These are phyloP conservation scores for Andrena haemorrhoa DNA, from an alignment of 2,888 invertebrate genomes.

Conservation along the genomic window DNA sequence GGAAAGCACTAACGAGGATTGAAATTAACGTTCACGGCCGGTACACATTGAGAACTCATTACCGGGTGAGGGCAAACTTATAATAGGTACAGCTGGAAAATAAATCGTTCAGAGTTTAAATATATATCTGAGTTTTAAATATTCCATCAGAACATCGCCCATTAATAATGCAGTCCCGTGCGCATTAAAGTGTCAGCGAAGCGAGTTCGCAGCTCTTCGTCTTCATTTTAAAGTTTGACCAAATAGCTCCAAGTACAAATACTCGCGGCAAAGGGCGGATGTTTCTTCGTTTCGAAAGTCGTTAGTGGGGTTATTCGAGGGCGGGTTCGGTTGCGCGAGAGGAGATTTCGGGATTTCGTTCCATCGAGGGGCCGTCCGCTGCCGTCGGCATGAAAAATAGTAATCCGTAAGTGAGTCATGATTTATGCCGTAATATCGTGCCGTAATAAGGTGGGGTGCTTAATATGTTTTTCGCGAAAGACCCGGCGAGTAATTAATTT, in stretches of 20 bases:
- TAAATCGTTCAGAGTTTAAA: too few relatives aligned
- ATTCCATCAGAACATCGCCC: too few relatives aligned
- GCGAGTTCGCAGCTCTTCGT: too few relatives aligned
- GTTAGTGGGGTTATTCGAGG: constrained; percentile 35
- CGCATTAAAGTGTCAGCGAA: too few relatives aligned
- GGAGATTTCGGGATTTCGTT: constrained; percentile 52
- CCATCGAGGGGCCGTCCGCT: constrained; percentile 36
- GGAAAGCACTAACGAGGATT: too few relatives aligned
- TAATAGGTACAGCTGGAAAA: too few relatives aligned
- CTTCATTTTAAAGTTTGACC: too few relatives aligned
- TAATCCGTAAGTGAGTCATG: constrained; percentile 82
- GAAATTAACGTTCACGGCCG: too few relatives aligned
- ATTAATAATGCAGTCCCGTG: too few relatives aligned
- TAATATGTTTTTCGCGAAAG: constrained; percentile 82
- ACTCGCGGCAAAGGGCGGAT: not conserved
- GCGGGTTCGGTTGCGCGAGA: constrained; percentile 17
- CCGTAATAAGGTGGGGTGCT: constrained; percentile 80
- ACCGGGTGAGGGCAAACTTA: too few relatives aligned
- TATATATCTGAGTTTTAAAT: too few relatives aligned
- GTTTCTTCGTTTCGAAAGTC: constrained; percentile 14
- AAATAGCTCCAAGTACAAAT: not conserved
- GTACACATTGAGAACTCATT: too few relatives aligned
- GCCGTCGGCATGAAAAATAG: constrained; percentile 49
- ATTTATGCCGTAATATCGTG: constrained; percentile 83
- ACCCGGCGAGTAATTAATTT: constrained; percentile 82